Percentiles rank a stretch among this genome's conserved stretches.
Evolutionary conservation across 1,140 invertebrate species (phyloP).

Genomic region (Aricia agestis): DNA sequence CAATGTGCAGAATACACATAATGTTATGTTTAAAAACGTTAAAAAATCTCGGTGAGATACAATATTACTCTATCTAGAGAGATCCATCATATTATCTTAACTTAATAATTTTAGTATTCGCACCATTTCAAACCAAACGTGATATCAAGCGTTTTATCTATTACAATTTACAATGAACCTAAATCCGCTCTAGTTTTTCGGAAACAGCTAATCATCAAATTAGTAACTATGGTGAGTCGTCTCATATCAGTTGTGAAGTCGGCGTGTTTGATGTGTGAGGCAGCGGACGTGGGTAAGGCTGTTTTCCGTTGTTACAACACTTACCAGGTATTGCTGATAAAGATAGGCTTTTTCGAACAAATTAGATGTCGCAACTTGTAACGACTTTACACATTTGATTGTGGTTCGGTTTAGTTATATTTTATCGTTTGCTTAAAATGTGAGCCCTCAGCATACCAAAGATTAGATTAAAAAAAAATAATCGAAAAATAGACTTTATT

Average conservation of each 20-base stretch:
- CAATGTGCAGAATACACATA: too few relatives aligned
- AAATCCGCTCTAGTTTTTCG: not conserved
- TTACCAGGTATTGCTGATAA: not conserved
- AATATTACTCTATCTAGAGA: too few relatives aligned
- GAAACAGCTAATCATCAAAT: not conserved
- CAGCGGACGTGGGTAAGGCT: conserved; percentile 13
- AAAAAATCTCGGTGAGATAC: too few relatives aligned
- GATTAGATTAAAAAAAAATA: too few relatives aligned
- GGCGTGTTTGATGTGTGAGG: conserved; percentile 11
- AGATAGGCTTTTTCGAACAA: conserved; percentile 3
- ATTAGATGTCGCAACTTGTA: not conserved
- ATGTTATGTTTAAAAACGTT: too few relatives aligned
- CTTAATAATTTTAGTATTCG: too few relatives aligned
- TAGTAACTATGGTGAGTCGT: not conserved
- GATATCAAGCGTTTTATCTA: too few relatives aligned
- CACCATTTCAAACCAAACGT: too few relatives aligned
- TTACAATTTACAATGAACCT: not conserved
- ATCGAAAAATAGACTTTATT: too few relatives aligned
- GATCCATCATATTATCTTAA: too few relatives aligned
- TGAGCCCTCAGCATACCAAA: too few relatives aligned
- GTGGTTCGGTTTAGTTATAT: not conserved
- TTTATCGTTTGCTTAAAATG: not conserved
- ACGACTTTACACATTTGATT: not conserved
- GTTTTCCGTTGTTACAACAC: conserved; percentile 14
- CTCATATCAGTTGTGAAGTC: conserved; percentile 8